Evolutionary conservation across 1,140 invertebrate species (phyloP).

Genomic region (Apis cerana): DNA sequence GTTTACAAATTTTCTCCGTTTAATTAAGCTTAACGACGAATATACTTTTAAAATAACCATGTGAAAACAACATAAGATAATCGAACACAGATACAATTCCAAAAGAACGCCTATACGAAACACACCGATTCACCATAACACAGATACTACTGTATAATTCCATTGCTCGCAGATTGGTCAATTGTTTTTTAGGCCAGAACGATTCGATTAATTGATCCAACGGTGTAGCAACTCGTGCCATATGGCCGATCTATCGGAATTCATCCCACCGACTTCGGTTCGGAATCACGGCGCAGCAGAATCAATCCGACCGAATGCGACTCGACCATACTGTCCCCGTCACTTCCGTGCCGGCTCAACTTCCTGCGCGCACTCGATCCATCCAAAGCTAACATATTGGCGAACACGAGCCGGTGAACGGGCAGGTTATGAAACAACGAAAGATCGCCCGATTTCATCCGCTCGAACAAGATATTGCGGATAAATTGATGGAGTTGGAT

Average conservation of each 20-base stretch:
- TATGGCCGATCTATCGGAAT: conserved; percentile 21
- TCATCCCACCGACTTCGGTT: conserved; percentile 15
- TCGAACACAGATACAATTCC: too few species aligned
- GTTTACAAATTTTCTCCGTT: too few species aligned
- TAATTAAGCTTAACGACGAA: too few species aligned
- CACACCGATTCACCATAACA: too few species aligned
- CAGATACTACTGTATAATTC: background rate
- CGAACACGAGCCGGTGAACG: background rate
- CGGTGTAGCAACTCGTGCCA: background rate
- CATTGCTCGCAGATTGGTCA: background rate
- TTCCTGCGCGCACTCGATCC: conserved; percentile 15
- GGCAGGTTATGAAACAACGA: conserved; percentile 40
- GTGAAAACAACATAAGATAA: too few species aligned
- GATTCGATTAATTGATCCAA: conserved; percentile 2
- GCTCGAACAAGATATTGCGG: background rate
- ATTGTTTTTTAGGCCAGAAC: background rate
- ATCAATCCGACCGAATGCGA: conserved; percentile 32
- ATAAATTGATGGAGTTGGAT: background rate
- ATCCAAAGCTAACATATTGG: conserved; percentile 26
- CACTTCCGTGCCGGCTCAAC: conserved; percentile 2
- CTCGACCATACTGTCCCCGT: conserved; percentile 8
- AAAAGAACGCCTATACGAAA: background rate
- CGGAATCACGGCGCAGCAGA: background rate
- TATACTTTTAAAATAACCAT: too few species aligned
- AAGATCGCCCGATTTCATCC: conserved; percentile 1